Conservation (phyloP, 2,113 vertebrate species). For the Rhinichthys klamathensis region DNA sequence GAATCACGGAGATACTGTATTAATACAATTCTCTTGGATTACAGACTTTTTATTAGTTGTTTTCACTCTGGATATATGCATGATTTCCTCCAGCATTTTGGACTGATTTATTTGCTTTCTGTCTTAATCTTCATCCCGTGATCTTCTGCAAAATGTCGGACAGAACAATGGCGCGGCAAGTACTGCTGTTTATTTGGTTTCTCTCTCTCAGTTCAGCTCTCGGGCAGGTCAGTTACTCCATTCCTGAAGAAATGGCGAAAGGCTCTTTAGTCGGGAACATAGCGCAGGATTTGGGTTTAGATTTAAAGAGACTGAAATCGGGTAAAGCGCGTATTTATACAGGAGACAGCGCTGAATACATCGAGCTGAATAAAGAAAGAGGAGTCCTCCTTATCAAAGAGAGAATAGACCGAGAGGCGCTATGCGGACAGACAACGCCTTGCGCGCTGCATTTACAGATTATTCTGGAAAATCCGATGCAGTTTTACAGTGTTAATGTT, state of each 20-base stretch:
- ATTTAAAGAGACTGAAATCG: constrained; percentile 50
- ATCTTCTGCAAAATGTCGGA: constrained; percentile 31
- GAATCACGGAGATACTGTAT: too few relatives aligned
- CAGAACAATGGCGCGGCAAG: constrained; percentile 51
- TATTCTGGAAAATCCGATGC: constrained; percentile 47
- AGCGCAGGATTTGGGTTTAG: constrained; percentile 57
- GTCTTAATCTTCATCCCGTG: not conserved
- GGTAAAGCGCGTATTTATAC: constrained; percentile 57
- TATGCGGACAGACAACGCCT: constrained; percentile 50
- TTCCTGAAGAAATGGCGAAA: constrained; percentile 57
- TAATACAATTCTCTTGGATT: not conserved
- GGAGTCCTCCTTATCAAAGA: constrained; percentile 53
- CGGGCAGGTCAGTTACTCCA: constrained; percentile 53
- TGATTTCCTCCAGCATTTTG: not conserved
- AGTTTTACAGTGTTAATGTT: constrained; percentile 30
- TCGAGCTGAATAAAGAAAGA: constrained; percentile 54
- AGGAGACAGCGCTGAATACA: constrained; percentile 50
- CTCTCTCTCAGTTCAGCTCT: constrained; percentile 19
- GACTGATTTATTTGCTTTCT: not conserved
- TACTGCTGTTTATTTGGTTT: constrained; percentile 48
- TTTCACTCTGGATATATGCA: too few relatives aligned
- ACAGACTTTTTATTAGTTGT: not conserved
- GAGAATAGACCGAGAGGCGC: constrained; percentile 53
- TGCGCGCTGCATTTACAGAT: constrained; percentile 56
- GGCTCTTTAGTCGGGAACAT: constrained; percentile 58